phyloP scores from a whole-genome alignment of 2,113 vertebrate species.

The Talpa occidentalis region DNA sequence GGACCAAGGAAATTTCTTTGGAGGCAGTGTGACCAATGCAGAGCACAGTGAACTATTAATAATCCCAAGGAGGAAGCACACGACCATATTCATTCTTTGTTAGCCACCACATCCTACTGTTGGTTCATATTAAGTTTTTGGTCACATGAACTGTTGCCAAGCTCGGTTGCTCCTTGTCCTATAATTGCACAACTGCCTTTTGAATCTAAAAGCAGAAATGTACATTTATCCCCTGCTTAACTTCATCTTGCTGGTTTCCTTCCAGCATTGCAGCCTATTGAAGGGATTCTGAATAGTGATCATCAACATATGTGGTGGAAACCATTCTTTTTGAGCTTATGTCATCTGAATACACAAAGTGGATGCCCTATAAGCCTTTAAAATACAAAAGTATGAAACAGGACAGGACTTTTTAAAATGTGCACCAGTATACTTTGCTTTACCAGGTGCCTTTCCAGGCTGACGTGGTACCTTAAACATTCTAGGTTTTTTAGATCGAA shows the following conservation, averaged over 20 bases:
- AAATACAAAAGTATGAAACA: not conserved
- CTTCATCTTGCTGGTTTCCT: constrained; percentile 51
- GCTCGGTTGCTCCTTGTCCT: constrained; percentile 38
- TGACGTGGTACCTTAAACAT: not conserved
- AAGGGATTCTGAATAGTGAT: constrained; percentile 36
- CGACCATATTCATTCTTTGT: constrained; percentile 11
- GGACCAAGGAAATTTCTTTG: not conserved
- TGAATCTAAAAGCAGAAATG: constrained; percentile 61
- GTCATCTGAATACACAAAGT: constrained; percentile 28
- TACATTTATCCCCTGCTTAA: constrained; percentile 8
- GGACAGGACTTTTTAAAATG: not conserved
- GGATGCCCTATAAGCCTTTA: not conserved
- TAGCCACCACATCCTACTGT: constrained; percentile 46
- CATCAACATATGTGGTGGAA: constrained; percentile 27
- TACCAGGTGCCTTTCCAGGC: not conserved
- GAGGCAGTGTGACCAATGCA: not conserved
- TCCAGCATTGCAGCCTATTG: constrained; percentile 41
- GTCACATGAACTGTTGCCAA: constrained; percentile 60
- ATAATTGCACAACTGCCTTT: constrained; percentile 55
- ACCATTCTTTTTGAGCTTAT: not conserved
- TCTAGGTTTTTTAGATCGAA: not conserved
- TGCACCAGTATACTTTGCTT: not conserved
- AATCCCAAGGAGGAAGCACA: constrained; percentile 25
- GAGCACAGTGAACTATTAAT: constrained; percentile 47
- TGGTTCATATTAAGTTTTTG: constrained; percentile 63